Evolutionary conservation across 2,797 vertebrate species (phyloP).

Genomic region (Eremophila alpestris): DNA sequence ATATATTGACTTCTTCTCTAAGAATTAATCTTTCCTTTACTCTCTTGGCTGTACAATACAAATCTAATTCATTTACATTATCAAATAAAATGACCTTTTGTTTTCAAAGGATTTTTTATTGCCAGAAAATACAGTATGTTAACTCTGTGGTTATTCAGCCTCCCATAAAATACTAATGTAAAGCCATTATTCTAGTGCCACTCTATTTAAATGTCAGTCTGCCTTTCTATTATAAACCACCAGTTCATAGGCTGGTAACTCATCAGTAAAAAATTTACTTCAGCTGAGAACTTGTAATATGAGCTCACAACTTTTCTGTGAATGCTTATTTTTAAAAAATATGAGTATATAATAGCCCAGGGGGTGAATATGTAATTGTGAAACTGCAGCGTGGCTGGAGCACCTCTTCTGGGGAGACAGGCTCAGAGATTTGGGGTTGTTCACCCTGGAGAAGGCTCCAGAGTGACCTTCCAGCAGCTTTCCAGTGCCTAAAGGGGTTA

Average conservation of each 20-base stretch:
- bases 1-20: not conserved
- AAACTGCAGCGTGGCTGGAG: not conserved
- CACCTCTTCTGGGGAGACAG: not conserved
- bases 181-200: conserved; percentile 33
- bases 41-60: conserved; percentile 8
- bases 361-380: not conserved
- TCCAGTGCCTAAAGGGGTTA: not conserved
- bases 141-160: conserved; percentile 43
- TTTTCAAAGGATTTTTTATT: conserved; percentile 55
- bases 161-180: conserved; percentile 55
- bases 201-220: conserved; percentile 62
- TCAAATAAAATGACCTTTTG: conserved; percentile 66
- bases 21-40: conserved; percentile 25
- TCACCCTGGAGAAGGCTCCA: not conserved
- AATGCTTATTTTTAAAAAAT: not conserved
- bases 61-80: conserved; percentile 42
- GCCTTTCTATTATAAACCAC: conserved; percentile 45
- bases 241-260: conserved; percentile 49
- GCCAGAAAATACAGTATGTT: conserved; percentile 51
- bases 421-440: not conserved
- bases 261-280: conserved; percentile 27
- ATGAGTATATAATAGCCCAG: not conserved
- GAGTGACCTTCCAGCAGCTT: not conserved
- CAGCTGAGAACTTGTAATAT: not conserved
- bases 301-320: not conserved